Conservation (phyloP, 2,888 invertebrate genomes). For the Heliconius hortense region DNA sequence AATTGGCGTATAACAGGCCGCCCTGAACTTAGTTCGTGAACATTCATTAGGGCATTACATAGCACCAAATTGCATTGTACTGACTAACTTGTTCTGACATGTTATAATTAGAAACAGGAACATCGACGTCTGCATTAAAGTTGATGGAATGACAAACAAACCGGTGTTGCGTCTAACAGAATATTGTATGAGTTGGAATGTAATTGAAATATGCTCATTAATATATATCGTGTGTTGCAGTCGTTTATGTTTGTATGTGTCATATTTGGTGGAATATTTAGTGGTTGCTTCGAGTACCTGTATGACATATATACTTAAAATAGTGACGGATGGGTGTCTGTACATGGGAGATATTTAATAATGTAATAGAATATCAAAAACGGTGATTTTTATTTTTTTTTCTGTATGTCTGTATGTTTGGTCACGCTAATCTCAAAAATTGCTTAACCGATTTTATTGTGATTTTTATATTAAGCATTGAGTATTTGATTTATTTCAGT, state of each 20-base stretch:
- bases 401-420: too few species aligned
- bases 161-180: conserved; percentile 13
- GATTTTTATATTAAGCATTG: too few species aligned
- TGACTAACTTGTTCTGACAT: conserved; percentile 39
- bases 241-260: background rate
- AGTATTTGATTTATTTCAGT: too few species aligned
- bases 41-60: conserved; percentile 57
- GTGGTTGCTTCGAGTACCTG: too few species aligned
- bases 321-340: too few species aligned
- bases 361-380: too few species aligned
- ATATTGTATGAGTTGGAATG: conserved; percentile 8
- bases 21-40: conserved; percentile 51
- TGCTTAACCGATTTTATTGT: too few species aligned
- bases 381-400: too few species aligned
- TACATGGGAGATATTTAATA: too few species aligned
- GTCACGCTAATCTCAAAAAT: too few species aligned
- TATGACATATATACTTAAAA: too few species aligned
- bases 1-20: conserved; percentile 49
- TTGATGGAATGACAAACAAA: conserved; percentile 34
- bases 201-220: conserved; percentile 22
- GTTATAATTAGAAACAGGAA: conserved; percentile 37
- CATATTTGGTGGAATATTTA: background rate
- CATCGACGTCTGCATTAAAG: conserved; percentile 35
- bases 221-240: background rate
- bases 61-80: conserved; percentile 59